A percentile compares a stretch with the other conserved stretches of the same genome.
Evolutionary conservation across 2,888 invertebrate genomes (phyloP).

Genomic region (Drosophila setosimentum): DNA sequence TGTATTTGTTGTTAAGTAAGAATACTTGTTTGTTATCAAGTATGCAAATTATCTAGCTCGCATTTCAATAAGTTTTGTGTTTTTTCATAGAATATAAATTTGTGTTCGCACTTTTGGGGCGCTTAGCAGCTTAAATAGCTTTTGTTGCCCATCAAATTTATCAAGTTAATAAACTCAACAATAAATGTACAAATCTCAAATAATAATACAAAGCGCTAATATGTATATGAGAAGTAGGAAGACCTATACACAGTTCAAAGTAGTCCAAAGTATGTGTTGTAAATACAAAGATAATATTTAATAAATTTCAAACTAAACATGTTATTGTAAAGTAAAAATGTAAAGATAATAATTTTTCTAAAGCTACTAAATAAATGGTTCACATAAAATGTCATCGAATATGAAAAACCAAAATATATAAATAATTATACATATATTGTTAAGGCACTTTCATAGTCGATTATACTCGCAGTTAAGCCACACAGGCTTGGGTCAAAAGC

Average conservation of each 20-base stretch:
- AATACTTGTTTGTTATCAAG: neutral
- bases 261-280: neutral
- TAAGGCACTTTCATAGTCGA: conserved; percentile 31
- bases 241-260: neutral
- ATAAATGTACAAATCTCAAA: neutral
- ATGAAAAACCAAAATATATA: neutral
- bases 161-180: neutral
- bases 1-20: neutral
- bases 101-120: neutral
- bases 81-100: neutral
- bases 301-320: neutral
- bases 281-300: neutral
- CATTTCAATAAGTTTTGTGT: neutral
- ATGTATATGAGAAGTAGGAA: neutral
- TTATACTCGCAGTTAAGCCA: neutral
- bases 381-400: neutral
- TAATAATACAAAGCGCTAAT: neutral
- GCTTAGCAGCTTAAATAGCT: neutral
- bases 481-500: neutral
- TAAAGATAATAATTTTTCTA: neutral
- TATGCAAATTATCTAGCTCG: neutral
- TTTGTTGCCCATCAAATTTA: neutral
- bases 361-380: neutral
- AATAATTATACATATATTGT: neutral
- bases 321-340: neutral